phyloP scores from a whole-genome alignment of 2,797 vertebrate species.

The Coluber constrictor region DNA sequence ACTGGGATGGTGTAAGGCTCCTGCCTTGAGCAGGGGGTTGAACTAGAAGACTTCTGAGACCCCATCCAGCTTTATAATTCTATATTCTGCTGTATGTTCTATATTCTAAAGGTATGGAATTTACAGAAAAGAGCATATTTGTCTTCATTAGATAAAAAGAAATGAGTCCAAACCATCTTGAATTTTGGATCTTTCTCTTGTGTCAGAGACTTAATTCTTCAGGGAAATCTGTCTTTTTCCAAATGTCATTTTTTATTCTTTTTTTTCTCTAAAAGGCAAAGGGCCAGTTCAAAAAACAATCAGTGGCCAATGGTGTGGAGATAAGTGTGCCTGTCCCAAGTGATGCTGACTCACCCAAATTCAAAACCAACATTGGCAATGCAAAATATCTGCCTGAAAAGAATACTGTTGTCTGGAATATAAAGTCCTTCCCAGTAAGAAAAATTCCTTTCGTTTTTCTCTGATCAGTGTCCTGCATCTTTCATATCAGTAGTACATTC shows the following conservation, averaged over 20 bases:
- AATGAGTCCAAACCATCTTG: neutral
- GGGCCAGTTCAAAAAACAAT: constrained; percentile 96
- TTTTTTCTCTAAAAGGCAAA: constrained; percentile 78
- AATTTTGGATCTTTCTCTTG: neutral
- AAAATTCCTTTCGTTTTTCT: neutral
- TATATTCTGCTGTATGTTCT: neutral
- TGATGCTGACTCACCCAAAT: constrained; percentile 90
- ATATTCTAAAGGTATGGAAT: neutral
- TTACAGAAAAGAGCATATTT: neutral
- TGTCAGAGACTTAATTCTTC: neutral
- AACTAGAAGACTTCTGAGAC: neutral
- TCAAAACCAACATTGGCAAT: constrained; percentile 87
- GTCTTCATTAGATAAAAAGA: neutral
- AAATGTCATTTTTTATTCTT: neutral
- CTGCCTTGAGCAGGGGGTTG: neutral
- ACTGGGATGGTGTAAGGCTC: neutral
- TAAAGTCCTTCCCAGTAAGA: constrained; percentile 92
- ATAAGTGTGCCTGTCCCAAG: constrained; percentile 89
- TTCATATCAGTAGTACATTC: neutral
- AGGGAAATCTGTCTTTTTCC: neutral
- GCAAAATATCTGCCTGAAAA: constrained; percentile 90
- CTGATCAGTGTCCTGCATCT: neutral
- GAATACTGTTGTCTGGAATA: constrained; percentile 89
- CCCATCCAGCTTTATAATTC: neutral
- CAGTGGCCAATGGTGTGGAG: constrained; percentile 92